These are phyloP conservation scores for Aphidius colemani DNA, from an alignment of 2,888 invertebrate species.

Conservation along the genomic window DNA sequence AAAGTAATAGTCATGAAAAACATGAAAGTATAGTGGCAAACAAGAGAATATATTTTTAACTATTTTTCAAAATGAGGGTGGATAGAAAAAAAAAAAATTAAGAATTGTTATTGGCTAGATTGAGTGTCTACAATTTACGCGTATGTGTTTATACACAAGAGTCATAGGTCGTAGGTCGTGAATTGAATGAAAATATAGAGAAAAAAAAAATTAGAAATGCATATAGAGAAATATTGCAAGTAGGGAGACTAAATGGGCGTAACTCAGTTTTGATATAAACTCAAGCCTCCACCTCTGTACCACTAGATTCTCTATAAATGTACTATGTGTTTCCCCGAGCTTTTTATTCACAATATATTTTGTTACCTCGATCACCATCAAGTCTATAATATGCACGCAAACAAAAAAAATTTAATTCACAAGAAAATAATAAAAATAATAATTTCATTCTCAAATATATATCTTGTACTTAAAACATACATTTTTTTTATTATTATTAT, in stretches of 20 bases:
- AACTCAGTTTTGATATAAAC: conserved; percentile 44
- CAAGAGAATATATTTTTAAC: no score
- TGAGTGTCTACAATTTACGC: conserved; percentile 18
- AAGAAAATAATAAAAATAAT: no score
- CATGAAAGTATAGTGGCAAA: no score
- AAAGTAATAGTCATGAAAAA: no score
- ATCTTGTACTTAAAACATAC: background rate
- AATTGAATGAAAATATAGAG: conserved; percentile 30
- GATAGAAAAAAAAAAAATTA: background rate
- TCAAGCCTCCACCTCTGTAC: conserved; percentile 19
- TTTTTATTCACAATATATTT: no score
- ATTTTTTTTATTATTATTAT: conserved; percentile 1
- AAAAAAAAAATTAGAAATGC: conserved; percentile 9
- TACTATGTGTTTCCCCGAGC: background rate
- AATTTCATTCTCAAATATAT: no score
- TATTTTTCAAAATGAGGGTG: no score
- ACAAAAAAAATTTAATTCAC: no score
- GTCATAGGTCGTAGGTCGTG: conserved; percentile 46
- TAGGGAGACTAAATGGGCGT: conserved; percentile 47
- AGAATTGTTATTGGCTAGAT: background rate
- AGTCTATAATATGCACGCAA: no score
- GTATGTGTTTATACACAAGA: conserved; percentile 35
- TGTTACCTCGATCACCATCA: no score
- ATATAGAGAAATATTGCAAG: conserved; percentile 30
- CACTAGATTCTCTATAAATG: background rate